Conservation (phyloP, 2,113 vertebrate genomes). For the Chamaea fasciata region DNA sequence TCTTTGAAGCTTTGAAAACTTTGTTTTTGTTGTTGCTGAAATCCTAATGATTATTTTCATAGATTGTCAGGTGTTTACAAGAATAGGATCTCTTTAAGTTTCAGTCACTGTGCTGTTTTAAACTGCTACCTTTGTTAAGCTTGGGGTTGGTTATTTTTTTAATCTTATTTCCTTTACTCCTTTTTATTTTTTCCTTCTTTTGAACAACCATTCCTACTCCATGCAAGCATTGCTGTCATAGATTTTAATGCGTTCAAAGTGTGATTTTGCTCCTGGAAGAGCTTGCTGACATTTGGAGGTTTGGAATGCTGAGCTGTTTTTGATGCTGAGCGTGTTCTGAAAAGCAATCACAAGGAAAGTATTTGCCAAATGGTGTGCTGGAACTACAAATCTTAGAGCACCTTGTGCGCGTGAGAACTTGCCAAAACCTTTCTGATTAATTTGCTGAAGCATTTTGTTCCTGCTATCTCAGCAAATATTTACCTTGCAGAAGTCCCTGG, state of each 20-base stretch:
- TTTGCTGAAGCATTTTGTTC: neutral
- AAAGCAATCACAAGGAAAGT: neutral
- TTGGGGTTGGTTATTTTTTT: neutral
- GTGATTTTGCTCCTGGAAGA: neutral
- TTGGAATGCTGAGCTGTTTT: neutral
- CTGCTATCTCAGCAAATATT: constrained; percentile 1
- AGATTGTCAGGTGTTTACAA: neutral
- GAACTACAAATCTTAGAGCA: neutral
- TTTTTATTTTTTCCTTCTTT: neutral
- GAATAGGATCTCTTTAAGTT: neutral
- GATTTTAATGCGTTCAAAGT: neutral
- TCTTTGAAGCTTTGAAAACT: neutral
- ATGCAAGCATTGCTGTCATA: neutral
- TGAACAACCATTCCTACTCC: neutral
- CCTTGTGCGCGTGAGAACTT: neutral
- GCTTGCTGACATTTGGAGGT: neutral
- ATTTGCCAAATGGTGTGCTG: neutral
- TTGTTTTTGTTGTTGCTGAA: neutral
- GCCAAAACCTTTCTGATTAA: constrained; percentile 14
- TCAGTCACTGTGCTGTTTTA: neutral
- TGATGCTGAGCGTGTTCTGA: neutral
- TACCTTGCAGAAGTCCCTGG: neutral
- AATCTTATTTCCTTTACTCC: neutral
- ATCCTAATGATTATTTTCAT: neutral
- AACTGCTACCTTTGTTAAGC: neutral